Percentiles rank a stretch among this genome's conserved stretches.
These are phyloP conservation scores for Typhlichthys eigenmanni DNA, from an alignment of 2,797 vertebrate species.

Conservation along the genomic window DNA sequence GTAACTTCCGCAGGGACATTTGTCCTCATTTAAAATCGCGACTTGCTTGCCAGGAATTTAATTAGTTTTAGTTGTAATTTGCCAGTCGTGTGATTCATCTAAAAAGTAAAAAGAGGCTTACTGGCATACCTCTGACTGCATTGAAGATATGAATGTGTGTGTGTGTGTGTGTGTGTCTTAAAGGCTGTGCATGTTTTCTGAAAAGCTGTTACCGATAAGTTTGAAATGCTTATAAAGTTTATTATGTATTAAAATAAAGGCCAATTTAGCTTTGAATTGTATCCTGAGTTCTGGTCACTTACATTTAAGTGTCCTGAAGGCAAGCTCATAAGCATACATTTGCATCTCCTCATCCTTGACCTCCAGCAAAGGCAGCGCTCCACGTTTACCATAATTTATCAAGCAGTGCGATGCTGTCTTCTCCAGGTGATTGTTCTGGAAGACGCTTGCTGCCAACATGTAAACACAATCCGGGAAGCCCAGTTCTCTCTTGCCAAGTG, in stretches of 20 bases:
- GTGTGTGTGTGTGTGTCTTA: no score
- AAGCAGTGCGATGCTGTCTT: conserved; percentile 69
- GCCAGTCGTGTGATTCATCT: conserved; percentile 23
- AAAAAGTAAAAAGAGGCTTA: conserved; percentile 12
- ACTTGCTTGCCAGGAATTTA: conserved; percentile 34
- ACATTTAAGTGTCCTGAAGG: conserved; percentile 90
- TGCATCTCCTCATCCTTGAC: conserved; percentile 70
- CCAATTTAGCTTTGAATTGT: no score
- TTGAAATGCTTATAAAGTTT: no score
- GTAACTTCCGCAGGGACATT: conserved; percentile 36
- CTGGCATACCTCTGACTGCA: background rate
- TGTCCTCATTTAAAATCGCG: conserved; percentile 32
- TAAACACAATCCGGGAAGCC: conserved; percentile 80
- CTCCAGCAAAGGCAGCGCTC: conserved; percentile 37
- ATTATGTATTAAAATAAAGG: no score
- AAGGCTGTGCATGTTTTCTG: no score
- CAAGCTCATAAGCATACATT: conserved; percentile 79
- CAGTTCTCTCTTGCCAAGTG: conserved; percentile 11
- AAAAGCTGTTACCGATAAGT: no score
- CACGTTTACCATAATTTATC: conserved; percentile 76
- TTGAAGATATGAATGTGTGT: background rate
- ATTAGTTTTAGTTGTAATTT: conserved; percentile 35
- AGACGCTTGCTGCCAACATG: conserved; percentile 83
- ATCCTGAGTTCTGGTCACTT: conserved; percentile 60
- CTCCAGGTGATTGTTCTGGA: conserved; percentile 78